Evolutionary conservation across 2,113 vertebrate species (phyloP).

Genomic region (western clawed frog (Xenopus tropicalis)): UCB_Xtro_10.0 CM004448.2:99547001-99547500

Average conservation of each 20-base stretch:
- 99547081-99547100: too few relatives aligned
- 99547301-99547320: background rate
- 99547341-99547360: background rate
- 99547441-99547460: constrained; percentile 34
- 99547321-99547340: background rate
- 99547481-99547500: constrained; percentile 50
- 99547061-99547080: too few relatives aligned
- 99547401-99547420: background rate
- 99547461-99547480: constrained; percentile 41
- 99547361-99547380: constrained; percentile 2
- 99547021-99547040: too few relatives aligned
- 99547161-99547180: too few relatives aligned
- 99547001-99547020: too few relatives aligned
- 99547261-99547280: background rate
- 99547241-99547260: background rate
- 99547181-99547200: too few relatives aligned
- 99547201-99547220: too few relatives aligned
- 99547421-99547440: constrained; percentile 8
- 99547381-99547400: constrained; percentile 6
- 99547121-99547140: too few relatives aligned
- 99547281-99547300: background rate
- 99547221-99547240: too few relatives aligned
- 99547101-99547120: too few relatives aligned
- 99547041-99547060: too few relatives aligned
- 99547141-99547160: too few relatives aligned